phyloP scores from a whole-genome alignment of 2,888 invertebrate genomes.

The Xanthia togata region DNA sequence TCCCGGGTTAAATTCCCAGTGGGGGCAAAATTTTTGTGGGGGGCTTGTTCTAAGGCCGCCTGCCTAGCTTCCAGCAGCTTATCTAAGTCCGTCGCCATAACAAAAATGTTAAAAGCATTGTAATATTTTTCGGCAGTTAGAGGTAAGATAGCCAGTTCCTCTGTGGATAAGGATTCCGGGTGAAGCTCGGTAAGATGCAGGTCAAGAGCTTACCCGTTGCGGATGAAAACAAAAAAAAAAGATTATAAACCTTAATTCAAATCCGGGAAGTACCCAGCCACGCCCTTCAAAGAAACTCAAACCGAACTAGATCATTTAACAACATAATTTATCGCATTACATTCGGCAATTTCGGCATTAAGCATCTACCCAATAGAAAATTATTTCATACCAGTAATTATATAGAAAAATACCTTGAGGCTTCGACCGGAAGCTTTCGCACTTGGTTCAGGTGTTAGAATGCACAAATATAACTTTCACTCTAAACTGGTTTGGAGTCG shows the following conservation, averaged over 20 bases:
- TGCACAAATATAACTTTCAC: conserved; percentile 85
- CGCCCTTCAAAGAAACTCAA: conserved; percentile 41
- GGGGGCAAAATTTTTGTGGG: too few species aligned
- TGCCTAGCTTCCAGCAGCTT: too few species aligned
- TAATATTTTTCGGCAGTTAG: too few species aligned
- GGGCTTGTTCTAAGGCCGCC: too few species aligned
- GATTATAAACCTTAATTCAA: neutral
- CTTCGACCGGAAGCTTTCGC: conserved; percentile 80
- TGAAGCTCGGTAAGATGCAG: too few species aligned
- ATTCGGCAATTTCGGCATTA: conserved; percentile 59
- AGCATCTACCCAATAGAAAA: conserved; percentile 67
- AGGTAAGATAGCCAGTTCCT: too few species aligned
- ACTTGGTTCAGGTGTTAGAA: conserved; percentile 79
- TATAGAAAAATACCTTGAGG: conserved; percentile 80
- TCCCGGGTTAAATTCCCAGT: too few species aligned
- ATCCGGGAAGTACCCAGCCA: conserved; percentile 53
- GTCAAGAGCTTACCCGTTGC: too few species aligned
- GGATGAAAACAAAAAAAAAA: too few species aligned
- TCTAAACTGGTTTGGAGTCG: conserved; percentile 79
- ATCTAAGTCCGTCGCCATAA: too few species aligned
- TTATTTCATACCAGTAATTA: conserved; percentile 76
- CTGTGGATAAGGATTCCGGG: too few species aligned
- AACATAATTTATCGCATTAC: conserved; percentile 62
- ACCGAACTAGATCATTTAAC: conserved; percentile 64
- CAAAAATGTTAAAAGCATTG: too few species aligned